Evolutionary conservation across 2,113 vertebrate species (phyloP), one percentile per base, ranked within the genome.

Genomic region (Colinus virginianus): DNA sequence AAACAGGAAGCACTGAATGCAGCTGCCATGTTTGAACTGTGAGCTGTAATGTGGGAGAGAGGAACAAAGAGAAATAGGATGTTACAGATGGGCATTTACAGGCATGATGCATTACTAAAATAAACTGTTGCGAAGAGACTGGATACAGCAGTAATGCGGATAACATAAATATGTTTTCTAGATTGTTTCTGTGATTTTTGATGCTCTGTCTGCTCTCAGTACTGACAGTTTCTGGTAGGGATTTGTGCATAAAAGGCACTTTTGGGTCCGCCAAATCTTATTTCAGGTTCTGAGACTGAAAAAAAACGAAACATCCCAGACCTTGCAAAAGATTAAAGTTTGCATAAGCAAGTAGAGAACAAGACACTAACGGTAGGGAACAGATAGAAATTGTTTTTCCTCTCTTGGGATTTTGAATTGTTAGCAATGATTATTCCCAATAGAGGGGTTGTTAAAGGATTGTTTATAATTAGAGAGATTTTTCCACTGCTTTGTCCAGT

Each of bases 381-480:
- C 80, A 61, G 2, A 46, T 5, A 62, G 13, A n/a, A n/a, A 45
- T 0, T 6, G 48, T 55, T 85, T 90, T 46, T 28, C 14, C 25
- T 55, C 45, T 45, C 2, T 2, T 84, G 40, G n/a, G 23, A 59
- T 76, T 90, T 90, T 95, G 40, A 67, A 56, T 67, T 4, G 4
- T 68, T 53, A 56, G 7, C 22, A 87, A 38, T 25, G 55, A 36
- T 40, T 91, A 91, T 69, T 89, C 68, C 25, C 80, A 40, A 93
- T 56, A 25, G 48, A 62, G 25, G 4, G 71, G 66, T 63, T 94
- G 51, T 94, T 93, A 76, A 87, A 49, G 83, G 38, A 9, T 10
- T 94, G 48, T 72, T 92, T 76, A 74, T 93, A 95, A 89, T 94
- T 91, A 91, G 70, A 59, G 77, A 90, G 76, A 78, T 94, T 94